A percentile compares a stretch with the other conserved stretches of the same genome.
Evolutionary conservation across 2,888 invertebrate genomes (phyloP).

Genomic region (Beris morrisii): DNA sequence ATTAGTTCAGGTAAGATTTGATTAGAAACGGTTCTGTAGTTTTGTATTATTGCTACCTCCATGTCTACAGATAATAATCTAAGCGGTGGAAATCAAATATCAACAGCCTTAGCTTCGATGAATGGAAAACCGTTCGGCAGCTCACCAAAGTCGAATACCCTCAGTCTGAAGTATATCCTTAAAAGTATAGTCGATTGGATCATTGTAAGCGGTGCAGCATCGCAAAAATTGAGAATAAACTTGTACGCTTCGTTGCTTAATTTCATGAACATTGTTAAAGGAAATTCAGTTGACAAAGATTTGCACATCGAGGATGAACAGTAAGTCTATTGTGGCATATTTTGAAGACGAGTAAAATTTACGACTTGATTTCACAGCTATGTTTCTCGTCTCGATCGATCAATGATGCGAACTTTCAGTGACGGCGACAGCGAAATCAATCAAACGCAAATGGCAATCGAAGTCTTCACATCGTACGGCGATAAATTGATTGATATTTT

Average conservation of each 20-base stretch:
- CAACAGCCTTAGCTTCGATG: constrained; percentile 4
- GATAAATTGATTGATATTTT: constrained; percentile 78
- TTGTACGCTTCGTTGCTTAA: constrained; percentile 83
- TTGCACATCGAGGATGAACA: constrained; percentile 49
- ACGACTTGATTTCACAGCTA: constrained; percentile 56
- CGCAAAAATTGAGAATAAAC: constrained; percentile 83
- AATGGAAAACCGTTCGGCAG: constrained; percentile 3
- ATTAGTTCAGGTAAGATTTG: constrained; percentile 33
- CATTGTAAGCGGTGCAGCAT: constrained; percentile 74
- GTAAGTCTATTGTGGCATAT: constrained; percentile 41
- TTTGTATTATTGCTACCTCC: background rate
- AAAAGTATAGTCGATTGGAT: constrained; percentile 83
- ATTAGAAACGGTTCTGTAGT: background rate
- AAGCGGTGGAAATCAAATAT: constrained; percentile 3
- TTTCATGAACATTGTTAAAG: constrained; percentile 72
- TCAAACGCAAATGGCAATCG: constrained; percentile 56
- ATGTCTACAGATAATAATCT: constrained; percentile 5
- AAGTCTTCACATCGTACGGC: constrained; percentile 73
- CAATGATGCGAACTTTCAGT: constrained; percentile 45
- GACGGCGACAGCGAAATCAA: constrained; percentile 39
- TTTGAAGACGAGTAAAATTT: constrained; percentile 42
- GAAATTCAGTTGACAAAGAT: constrained; percentile 54
- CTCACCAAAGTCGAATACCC: constrained; percentile 63
- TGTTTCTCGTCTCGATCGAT: constrained; percentile 68
- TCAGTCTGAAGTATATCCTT: constrained; percentile 70